A percentile compares a stretch with the other conserved stretches of the same genome.
Evolutionary conservation across 2,113 vertebrate species (phyloP).

Genomic region (Lasiurus borealis): DNA sequence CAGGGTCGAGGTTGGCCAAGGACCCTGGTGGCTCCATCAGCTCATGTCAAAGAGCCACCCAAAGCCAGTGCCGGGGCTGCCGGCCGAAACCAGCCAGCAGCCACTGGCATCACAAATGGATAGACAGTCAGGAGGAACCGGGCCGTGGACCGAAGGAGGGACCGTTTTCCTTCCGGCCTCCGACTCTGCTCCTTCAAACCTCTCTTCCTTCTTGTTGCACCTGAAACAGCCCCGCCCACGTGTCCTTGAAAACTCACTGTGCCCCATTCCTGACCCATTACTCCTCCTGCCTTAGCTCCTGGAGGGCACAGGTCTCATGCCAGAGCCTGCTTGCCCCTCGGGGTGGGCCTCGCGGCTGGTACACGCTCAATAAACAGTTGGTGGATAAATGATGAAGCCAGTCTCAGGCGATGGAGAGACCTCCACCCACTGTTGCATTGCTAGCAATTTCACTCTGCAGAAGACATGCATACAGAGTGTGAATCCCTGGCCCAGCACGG

Average conservation of each 20-base stretch:
- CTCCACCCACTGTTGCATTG: no score
- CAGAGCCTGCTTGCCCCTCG: background rate
- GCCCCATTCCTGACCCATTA: background rate
- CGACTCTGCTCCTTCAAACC: background rate
- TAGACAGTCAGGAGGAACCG: background rate
- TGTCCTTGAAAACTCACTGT: background rate
- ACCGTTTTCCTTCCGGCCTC: background rate
- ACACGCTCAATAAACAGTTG: background rate
- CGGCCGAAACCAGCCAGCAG: background rate
- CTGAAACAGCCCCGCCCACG: background rate
- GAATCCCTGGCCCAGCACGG: fast-evolving
- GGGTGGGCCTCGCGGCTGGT: background rate
- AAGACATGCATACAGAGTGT: background rate
- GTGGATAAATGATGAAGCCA: background rate
- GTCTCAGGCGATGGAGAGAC: fast-evolving
- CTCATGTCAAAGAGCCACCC: background rate
- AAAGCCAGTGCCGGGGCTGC: background rate
- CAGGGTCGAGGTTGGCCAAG: background rate
- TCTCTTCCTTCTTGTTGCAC: background rate
- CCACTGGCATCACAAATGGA: background rate
- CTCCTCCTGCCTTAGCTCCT: background rate
- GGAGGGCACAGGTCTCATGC: background rate
- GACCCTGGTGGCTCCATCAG: fast-evolving
- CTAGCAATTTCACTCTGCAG: background rate
- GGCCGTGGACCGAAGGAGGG: background rate